Conservation (phyloP, 2,113 vertebrate genomes). For the Leiothrix lutea region DNA sequence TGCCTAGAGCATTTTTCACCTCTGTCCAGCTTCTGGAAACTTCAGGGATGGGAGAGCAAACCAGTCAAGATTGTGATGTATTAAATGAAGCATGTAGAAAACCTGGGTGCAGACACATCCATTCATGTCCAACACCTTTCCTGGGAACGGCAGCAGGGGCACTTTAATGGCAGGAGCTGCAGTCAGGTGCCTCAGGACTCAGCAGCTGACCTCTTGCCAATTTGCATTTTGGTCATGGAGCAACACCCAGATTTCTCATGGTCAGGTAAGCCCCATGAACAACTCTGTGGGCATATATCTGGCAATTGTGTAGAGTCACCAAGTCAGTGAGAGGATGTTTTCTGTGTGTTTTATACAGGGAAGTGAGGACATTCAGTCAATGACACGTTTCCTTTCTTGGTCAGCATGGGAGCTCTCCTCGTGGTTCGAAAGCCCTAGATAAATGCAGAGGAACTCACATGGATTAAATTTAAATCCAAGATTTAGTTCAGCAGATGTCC, state of each 20-base stretch:
- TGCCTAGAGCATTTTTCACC: rapidly evolving
- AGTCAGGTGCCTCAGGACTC: rapidly evolving
- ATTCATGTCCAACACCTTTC: background rate
- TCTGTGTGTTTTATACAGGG: background rate
- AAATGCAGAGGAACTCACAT: constrained; percentile 3
- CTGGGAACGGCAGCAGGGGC: rapidly evolving
- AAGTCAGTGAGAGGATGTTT: background rate
- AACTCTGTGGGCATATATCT: rapidly evolving
- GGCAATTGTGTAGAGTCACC: rapidly evolving
- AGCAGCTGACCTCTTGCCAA: background rate
- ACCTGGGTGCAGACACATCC: background rate
- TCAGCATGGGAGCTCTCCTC: background rate
- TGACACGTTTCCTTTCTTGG: background rate
- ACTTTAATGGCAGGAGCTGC: background rate
- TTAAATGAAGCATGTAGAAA: rapidly evolving
- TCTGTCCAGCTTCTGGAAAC: background rate
- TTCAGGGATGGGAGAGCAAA: background rate
- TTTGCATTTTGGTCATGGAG: background rate
- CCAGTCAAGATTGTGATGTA: background rate
- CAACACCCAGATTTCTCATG: background rate
- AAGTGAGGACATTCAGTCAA: background rate
- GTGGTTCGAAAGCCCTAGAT: background rate
- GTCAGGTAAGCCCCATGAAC: rapidly evolving
- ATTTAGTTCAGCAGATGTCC: constrained; percentile 24
- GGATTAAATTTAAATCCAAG: constrained; percentile 55